phyloP scores from a whole-genome alignment of 2,888 invertebrate species.

The Diadegma fenestrale region DNA sequence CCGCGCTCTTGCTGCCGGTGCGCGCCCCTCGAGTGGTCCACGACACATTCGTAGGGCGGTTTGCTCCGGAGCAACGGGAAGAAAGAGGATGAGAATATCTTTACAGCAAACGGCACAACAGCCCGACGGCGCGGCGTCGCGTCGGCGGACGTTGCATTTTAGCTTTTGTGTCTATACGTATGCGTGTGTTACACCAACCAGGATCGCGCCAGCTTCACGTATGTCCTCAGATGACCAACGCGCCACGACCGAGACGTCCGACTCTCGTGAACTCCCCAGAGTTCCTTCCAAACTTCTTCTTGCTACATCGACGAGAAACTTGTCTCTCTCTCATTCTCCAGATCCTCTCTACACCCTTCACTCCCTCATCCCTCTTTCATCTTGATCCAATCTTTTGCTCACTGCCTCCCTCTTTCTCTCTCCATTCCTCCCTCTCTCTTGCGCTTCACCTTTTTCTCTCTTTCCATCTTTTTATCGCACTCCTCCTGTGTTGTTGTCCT shows the following conservation, averaged over 20 bases:
- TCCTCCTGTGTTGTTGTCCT: constrained; percentile 24
- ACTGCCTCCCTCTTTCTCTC: constrained; percentile 1
- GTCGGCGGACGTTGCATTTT: constrained; percentile 66
- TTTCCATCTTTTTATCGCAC: constrained; percentile 17
- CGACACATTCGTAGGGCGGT: constrained; percentile 71
- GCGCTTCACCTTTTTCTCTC: neutral
- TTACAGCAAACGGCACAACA: constrained; percentile 47
- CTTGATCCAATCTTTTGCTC: constrained; percentile 13
- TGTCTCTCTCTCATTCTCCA: constrained; percentile 26
- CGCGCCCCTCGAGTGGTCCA: constrained; percentile 67
- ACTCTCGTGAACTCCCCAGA: constrained; percentile 69
- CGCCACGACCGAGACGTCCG: constrained; percentile 64
- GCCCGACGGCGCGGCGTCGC: constrained; percentile 64
- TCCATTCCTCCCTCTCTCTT: neutral
- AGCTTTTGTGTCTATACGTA: constrained; percentile 32
- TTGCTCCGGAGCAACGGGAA: constrained; percentile 26
- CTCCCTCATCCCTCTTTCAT: constrained; percentile 56
- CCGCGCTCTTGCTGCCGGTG: constrained; percentile 61
- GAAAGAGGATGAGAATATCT: constrained; percentile 48
- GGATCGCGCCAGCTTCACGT: constrained; percentile 69
- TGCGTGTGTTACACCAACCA: constrained; percentile 43
- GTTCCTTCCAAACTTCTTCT: constrained; percentile 77
- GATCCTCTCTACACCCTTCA: neutral
- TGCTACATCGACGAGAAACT: constrained; percentile 69
- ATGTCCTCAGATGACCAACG: constrained; percentile 74